Base-by-base conservation (phyloP, 2,888 invertebrate species). In the Mimas tiliae region DNA sequence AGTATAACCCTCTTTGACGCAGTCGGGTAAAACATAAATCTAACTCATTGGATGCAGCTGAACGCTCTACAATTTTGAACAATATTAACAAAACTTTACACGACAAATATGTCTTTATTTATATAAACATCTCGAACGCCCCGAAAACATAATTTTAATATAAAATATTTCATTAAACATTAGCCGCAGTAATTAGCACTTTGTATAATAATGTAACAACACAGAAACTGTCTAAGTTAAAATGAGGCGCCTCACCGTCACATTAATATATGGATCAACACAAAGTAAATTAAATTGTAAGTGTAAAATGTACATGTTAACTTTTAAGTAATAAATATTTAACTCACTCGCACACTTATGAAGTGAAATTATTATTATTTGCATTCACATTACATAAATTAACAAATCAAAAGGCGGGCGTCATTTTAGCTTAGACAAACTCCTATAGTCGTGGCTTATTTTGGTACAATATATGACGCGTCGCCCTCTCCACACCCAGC, bases 31-130 rank as follows among this genome's bases (percentile, higher is more conserved):
- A 21, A 42, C 38, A 70, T 74, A 76, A 72, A 76, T 69, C 75
- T 78, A 74, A 69, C 69, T 74, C 74, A 76, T 78, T 73, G 77
- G 74, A 74, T 72, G 69, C 71, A 74, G 77, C 75, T 74, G 58
- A 58, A 69, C 70, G 72, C 70, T 51, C 50, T 38, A 64, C 34
- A 50, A 51, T 34, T 64, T 50, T 50, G 51, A 51, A 64, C 19
- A 34, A 58, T 58, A 42, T 42, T 42, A 63, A 34, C 63, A 50
- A 63, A 27, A 51, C 38, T 42, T 58, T 33, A 53, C 33, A 53
- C 33, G 34, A 58, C 19, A 42, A 58, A 58, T 53, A 55, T 42
- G 42, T 58, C 58, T 58, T 58, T 58, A 21, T 14, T 9, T 11
- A 51, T 38, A 34, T 55, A 42, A 58, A 58, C 58, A 58, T 58